Evolutionary conservation across 2,113 vertebrate genomes (phyloP).

Genomic region (Sphyrna mokarran): DNA sequence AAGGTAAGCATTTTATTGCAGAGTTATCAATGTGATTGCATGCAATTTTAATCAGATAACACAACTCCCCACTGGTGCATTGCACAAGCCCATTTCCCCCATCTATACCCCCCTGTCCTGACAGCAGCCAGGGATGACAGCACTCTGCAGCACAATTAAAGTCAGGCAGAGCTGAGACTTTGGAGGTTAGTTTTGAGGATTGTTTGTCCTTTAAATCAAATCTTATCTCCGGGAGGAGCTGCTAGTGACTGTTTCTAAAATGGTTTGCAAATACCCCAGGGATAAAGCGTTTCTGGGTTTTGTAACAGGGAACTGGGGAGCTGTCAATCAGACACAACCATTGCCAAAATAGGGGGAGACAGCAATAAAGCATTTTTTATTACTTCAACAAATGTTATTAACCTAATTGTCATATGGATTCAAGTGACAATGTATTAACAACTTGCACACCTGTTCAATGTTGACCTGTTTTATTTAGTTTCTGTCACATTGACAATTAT

Average conservation of each 20-base stretch:
- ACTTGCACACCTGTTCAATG: too few species aligned
- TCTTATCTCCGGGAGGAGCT: neutral
- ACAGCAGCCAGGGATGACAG: neutral
- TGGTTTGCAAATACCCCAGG: too few species aligned
- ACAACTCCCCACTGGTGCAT: neutral
- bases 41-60: neutral
- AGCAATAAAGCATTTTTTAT: neutral
- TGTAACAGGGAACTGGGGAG: neutral
- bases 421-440: too few species aligned
- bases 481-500: neutral
- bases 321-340: neutral
- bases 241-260: neutral
- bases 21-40: neutral
- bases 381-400: neutral
- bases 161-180: neutral
- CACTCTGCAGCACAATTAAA: neutral
- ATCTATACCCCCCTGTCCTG: neutral
- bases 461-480: too few species aligned
- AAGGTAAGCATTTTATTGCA: neutral
- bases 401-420: too few species aligned
- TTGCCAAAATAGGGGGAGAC: neutral
- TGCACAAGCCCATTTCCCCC: neutral
- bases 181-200: neutral
- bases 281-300: neutral
- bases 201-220: neutral